phyloP scores from a whole-genome alignment of 2,888 invertebrate species.

The Mylabris sibirica region DNA sequence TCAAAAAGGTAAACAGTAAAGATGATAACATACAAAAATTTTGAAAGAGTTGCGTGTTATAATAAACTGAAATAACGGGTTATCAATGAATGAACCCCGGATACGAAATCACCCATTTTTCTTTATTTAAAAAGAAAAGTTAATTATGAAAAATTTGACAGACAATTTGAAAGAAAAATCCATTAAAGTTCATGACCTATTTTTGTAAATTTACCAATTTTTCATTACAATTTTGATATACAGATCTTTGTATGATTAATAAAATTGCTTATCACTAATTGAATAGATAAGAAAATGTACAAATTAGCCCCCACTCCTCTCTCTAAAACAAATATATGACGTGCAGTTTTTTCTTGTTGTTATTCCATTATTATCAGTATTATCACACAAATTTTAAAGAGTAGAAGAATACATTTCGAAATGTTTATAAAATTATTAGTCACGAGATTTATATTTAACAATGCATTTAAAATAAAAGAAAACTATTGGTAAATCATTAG shows the following conservation, averaged over 20 bases:
- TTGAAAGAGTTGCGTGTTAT: slow-evolving; percentile 15
- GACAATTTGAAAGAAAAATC: neutral
- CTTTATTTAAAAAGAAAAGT: neutral
- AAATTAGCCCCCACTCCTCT: no score
- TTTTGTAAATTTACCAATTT: neutral
- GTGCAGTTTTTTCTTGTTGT: neutral
- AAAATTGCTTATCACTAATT: neutral
- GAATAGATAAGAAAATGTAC: neutral
- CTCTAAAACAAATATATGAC: neutral
- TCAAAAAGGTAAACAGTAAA: slow-evolving; percentile 1
- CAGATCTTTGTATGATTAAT: neutral
- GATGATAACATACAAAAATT: neutral
- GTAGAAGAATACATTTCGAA: neutral
- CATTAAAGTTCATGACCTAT: neutral
- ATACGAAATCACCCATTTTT: slow-evolving; percentile 1
- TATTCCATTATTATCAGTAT: no score
- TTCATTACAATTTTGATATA: neutral
- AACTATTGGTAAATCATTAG: neutral
- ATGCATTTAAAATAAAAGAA: neutral
- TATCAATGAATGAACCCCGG: slow-evolving; percentile 4
- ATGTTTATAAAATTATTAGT: slow-evolving; percentile 1
- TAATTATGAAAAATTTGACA: neutral
- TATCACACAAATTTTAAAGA: neutral
- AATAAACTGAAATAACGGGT: slow-evolving; percentile 8
- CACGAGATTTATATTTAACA: neutral